Base-by-base conservation (phyloP, 2,888 invertebrate species). In the Apotomis capreana region DNA sequence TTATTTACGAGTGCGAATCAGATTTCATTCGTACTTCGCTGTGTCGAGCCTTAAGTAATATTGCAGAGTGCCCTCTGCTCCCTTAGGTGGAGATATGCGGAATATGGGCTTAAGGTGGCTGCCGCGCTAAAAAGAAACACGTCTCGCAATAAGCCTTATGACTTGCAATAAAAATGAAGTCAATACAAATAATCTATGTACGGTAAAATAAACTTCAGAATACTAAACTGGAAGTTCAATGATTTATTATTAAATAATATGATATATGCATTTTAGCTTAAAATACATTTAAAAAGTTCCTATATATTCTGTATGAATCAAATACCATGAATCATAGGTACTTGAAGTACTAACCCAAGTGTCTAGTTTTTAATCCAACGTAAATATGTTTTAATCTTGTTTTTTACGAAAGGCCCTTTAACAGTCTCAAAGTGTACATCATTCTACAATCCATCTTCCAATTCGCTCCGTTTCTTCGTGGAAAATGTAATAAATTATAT, bases 11-110 rank as follows among this genome's bases (percentile, higher is more conserved):
- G 55, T 65, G 55, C 44, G 36, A 55, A 65, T 65, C 65, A 26
- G 57, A 65, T 65, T 65, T 65, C 55, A 65, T 65, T 65, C 55
- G 26, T 46, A 65, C 65, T 6, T 65, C 44, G 46, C 55, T 15
- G 55, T 65, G 57, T 44, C 65, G 65, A 46, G 65, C 65, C 55
- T 46, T 65, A 65, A 65, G 65, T 57, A 65, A 65, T 65, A 65
- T 65, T 55, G 55, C 55, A 46, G 55, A 65, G 65, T 65, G 65
- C 65, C 55, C 65, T 57, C 55, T 36, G 65, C 57, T 65, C 65
- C 65, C 65, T 36, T 46, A 55, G 55, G 55, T 44, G 46, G 55
- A 57, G 40, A 46, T 65, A 65, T 65, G 55, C 44, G 65, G 26
- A 65, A 55, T 57, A 65, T 57, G 26, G 44, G 55, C 44, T 46